phyloP scores from a whole-genome alignment of 2,113 vertebrate species.

The Kobus ellipsiprymnus region DNA sequence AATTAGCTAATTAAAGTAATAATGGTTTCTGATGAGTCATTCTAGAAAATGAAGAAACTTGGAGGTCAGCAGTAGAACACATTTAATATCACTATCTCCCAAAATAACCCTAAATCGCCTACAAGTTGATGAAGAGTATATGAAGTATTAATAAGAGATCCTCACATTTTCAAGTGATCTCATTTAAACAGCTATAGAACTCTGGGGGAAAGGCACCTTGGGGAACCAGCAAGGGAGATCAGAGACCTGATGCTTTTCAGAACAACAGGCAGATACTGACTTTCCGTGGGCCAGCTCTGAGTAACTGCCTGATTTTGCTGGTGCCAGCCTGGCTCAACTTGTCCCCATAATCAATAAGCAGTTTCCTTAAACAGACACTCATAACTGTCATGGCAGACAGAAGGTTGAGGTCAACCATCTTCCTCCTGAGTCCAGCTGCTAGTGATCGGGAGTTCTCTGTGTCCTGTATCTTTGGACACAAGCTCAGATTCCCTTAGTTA shows the following conservation, averaged over 20 bases:
- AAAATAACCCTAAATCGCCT: not conserved
- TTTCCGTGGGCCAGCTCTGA: not conserved
- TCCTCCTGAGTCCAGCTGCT: not conserved
- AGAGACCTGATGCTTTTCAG: not conserved
- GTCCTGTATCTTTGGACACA: not conserved
- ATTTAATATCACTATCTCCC: not conserved
- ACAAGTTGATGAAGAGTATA: not conserved
- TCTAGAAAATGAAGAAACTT: not conserved
- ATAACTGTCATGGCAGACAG: not conserved
- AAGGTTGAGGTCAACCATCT: not conserved
- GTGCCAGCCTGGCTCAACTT: not conserved
- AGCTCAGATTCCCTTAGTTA: not conserved
- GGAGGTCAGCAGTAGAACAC: not conserved
- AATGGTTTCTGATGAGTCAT: not conserved
- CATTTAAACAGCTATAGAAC: not conserved
- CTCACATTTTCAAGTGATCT: not conserved
- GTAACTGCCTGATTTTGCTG: not conserved
- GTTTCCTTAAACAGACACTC: not conserved
- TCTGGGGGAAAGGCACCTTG: not conserved
- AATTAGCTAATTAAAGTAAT: not conserved
- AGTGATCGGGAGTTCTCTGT: not conserved
- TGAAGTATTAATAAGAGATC: not conserved
- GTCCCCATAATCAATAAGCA: not conserved
- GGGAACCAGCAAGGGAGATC: not conserved
- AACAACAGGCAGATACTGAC: not conserved